phyloP scores from a whole-genome alignment of 1,140 invertebrate genomes.

The Coenobita brevimanus region DNA sequence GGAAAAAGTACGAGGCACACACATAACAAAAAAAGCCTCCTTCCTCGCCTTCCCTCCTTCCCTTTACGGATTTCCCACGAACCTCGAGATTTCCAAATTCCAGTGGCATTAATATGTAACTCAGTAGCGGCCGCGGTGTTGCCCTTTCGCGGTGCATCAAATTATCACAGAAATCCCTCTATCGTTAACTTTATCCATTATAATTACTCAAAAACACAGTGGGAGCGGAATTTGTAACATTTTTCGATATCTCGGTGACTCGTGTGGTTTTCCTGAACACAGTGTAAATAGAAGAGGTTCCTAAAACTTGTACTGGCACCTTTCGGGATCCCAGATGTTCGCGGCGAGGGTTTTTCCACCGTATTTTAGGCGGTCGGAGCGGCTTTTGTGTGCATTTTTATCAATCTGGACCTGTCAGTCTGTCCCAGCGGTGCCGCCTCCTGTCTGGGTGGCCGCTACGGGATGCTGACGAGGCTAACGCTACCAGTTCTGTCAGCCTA shows the following conservation, averaged over 20 bases:
- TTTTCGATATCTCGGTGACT: no score
- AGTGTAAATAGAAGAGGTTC: not conserved
- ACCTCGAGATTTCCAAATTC: constrained; percentile 48
- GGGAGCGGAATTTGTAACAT: no score
- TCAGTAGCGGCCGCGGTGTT: constrained; percentile 3
- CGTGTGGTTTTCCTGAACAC: no score
- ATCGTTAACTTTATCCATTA: no score
- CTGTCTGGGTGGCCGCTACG: not conserved
- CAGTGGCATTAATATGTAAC: constrained; percentile 54
- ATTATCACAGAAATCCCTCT: no score
- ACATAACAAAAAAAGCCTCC: not conserved
- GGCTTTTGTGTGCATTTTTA: constrained; percentile 55
- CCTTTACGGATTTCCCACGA: constrained; percentile 39
- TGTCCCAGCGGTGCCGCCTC: not conserved
- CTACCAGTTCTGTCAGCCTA: no score
- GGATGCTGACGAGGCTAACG: no score
- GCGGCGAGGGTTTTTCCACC: constrained; percentile 18
- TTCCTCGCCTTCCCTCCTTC: constrained; percentile 4
- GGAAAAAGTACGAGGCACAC: not conserved
- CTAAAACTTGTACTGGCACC: not conserved
- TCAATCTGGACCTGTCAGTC: constrained; percentile 57
- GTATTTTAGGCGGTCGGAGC: constrained; percentile 1
- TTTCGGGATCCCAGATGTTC: constrained; percentile 6
- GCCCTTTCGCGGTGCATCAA: not conserved
- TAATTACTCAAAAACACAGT: no score